Evolutionary conservation across 1,140 invertebrate genomes (phyloP).

Genomic region (Papilio polyxenes): DNA sequence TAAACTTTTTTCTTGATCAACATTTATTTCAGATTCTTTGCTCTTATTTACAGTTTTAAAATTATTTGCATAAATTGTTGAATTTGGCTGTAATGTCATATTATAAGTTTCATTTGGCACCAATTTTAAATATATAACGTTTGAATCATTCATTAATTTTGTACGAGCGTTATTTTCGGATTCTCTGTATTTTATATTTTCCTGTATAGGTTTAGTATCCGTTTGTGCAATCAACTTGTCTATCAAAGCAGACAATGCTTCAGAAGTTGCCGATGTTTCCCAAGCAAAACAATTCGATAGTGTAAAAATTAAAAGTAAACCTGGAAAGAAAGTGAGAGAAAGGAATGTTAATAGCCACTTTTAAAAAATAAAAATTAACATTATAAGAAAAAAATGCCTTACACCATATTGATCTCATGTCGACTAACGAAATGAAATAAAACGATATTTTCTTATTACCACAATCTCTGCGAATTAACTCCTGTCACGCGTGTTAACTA

Average conservation of each 20-base stretch:
- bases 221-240: slow-evolving; percentile 32
- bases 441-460: not conserved
- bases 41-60: not conserved
- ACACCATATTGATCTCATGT: slow-evolving; percentile 16
- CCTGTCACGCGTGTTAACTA: slow-evolving; percentile 7
- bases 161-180: slow-evolving; percentile 1
- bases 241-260: slow-evolving; percentile 17
- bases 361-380: not conserved
- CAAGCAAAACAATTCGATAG: slow-evolving; percentile 3
- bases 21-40: not conserved
- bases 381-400: not conserved
- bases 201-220: not conserved
- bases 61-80: not conserved
- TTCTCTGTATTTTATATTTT: not conserved
- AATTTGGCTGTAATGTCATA: not conserved
- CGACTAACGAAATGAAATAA: not conserved
- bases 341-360: too few relatives aligned
- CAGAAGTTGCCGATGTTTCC: slow-evolving; percentile 20
- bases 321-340: not conserved
- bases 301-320: not conserved
- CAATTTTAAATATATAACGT: slow-evolving; percentile 32
- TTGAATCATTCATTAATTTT: slow-evolving; percentile 27
- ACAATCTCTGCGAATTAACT: slow-evolving; percentile 5
- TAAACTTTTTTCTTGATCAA: not conserved
- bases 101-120: slow-evolving; percentile 8